Percentiles rank a stretch among this genome's conserved stretches.
These are phyloP conservation scores for Pelobates cultripes DNA, from an alignment of 2,797 vertebrate genomes.

Conservation along the genomic window DNA sequence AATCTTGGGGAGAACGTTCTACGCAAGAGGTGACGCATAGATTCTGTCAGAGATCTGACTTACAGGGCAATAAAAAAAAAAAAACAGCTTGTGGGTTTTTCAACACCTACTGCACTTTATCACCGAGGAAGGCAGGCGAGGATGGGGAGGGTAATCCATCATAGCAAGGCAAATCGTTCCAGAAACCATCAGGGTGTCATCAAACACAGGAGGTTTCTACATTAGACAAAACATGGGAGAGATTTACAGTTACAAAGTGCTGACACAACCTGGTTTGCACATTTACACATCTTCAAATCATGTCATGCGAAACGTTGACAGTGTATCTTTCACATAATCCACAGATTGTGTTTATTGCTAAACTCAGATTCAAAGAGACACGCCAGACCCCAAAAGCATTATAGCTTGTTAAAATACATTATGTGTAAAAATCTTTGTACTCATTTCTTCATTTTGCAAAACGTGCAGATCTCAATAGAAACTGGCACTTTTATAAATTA, in stretches of 20 bases:
- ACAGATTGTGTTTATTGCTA: no score
- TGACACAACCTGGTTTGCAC: background rate
- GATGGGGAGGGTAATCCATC: slow-evolving; percentile 21
- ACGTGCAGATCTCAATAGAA: no score
- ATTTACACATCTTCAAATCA: slow-evolving; percentile 17
- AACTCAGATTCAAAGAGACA: no score
- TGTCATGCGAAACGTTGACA: background rate
- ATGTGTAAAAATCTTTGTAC: no score
- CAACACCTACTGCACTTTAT: slow-evolving; percentile 40
- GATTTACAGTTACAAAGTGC: slow-evolving; percentile 28
- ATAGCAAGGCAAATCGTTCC: slow-evolving; percentile 11
- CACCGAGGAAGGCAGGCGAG: background rate
- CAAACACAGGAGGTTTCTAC: slow-evolving; percentile 24
- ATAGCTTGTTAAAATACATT: no score
- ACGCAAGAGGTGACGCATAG: slow-evolving; percentile 10
- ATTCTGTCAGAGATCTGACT: slow-evolving; percentile 3
- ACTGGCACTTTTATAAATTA: no score
- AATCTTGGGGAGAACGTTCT: background rate
- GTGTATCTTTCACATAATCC: no score
- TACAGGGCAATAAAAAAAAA: slow-evolving; percentile 24
- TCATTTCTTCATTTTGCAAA: no score
- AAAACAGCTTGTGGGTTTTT: slow-evolving; percentile 13
- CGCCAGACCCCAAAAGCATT: no score
- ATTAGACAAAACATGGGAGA: slow-evolving; percentile 15
- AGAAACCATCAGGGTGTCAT: slow-evolving; percentile 32